Conservation (phyloP, 2,797 vertebrate genomes). For the Chaetodon trifasciatus region DNA sequence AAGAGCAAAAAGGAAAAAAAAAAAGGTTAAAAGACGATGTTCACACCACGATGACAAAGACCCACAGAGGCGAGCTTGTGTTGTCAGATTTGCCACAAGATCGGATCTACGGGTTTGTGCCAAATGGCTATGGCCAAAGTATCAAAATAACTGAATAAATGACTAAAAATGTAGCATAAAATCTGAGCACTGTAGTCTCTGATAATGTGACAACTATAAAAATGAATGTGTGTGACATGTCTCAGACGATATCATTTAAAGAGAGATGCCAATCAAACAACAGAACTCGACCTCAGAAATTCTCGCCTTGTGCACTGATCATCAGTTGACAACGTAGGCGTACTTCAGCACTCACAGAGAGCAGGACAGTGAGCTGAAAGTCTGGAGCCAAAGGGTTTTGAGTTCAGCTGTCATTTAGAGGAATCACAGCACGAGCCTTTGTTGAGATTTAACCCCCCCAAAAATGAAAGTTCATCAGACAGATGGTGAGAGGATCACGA, state of each 20-base stretch:
- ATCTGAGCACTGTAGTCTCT: neutral
- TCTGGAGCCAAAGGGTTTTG: neutral
- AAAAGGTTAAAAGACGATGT: conserved; percentile 63
- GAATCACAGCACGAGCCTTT: conserved; percentile 29
- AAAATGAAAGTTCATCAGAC: conserved; percentile 55
- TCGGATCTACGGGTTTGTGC: conserved; percentile 99
- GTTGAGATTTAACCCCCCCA: conserved; percentile 29
- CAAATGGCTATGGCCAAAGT: conserved; percentile 88
- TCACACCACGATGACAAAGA: conserved; percentile 96
- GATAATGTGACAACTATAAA: neutral
- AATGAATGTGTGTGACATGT: neutral
- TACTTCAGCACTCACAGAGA: neutral
- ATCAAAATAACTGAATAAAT: conserved; percentile 66
- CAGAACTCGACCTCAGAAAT: conserved; percentile 19
- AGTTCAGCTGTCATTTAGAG: conserved; percentile 40
- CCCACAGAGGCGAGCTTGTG: conserved; percentile 99
- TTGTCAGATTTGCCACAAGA: conserved; percentile 94
- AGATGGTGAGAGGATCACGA: conserved; percentile 40
- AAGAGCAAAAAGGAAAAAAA: conserved; percentile 26
- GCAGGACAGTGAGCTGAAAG: conserved; percentile 13
- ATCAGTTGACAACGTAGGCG: conserved; percentile 4
- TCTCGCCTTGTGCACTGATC: neutral
- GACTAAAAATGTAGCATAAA: neutral
- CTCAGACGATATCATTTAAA: neutral
- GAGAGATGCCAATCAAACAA: conserved; percentile 21